Conservation (phyloP, 2,888 invertebrate genomes). For the Agrypnus murinus region DNA sequence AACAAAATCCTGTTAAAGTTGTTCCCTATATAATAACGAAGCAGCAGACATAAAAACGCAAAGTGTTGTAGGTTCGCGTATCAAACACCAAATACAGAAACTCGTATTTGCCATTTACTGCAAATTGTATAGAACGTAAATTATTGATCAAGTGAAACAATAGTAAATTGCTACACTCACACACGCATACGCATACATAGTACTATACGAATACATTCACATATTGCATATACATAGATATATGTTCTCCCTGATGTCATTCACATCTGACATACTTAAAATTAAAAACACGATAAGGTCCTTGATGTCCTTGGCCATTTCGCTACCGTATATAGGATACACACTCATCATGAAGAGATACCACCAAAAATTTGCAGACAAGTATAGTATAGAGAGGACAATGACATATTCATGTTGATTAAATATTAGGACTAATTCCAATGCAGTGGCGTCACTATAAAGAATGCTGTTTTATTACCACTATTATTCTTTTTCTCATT, state of each 20-base stretch:
- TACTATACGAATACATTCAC: no score
- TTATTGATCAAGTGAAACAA: conserved; percentile 35
- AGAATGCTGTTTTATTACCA: no score
- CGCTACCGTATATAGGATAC: background rate
- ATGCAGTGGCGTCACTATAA: no score
- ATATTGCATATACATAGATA: background rate
- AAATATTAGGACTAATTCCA: no score
- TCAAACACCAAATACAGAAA: conserved; percentile 40
- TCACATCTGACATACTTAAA: conserved; percentile 31
- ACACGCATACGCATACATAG: no score
- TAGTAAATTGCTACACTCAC: conserved; percentile 21
- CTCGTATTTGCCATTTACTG: conserved; percentile 40
- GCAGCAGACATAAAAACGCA: conserved; percentile 15
- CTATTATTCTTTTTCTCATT: no score
- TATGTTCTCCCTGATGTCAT: background rate
- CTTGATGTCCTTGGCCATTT: conserved; percentile 25
- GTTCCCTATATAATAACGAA: background rate
- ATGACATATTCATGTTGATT: background rate
- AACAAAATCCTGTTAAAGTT: background rate
- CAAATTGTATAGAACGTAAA: conserved; percentile 28
- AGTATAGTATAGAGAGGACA: no score
- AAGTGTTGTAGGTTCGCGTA: background rate
- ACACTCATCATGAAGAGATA: conserved; percentile 8
- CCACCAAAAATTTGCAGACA: conserved; percentile 17
- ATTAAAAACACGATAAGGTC: conserved; percentile 14